These are phyloP conservation scores for Endotricha flammealis DNA, from an alignment of 2,888 invertebrate species.

Conservation along the genomic window DNA sequence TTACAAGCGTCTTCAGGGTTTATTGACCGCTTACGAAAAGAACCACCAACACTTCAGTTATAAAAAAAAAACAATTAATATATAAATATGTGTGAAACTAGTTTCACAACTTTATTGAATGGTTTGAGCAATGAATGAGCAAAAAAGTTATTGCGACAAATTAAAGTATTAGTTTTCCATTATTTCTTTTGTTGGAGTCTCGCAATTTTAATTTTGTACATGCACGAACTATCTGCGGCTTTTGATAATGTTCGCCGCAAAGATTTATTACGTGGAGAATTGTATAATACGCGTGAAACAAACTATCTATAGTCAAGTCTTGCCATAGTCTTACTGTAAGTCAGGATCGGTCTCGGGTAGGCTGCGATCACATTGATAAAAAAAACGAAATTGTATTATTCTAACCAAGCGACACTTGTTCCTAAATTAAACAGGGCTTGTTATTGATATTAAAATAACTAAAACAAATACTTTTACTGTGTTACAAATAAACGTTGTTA, in stretches of 20 bases:
- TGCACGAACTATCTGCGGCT: conserved; percentile 36
- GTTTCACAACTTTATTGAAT: conserved; percentile 26
- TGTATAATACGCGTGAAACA: conserved; percentile 39
- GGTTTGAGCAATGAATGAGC: conserved; percentile 18
- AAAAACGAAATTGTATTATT: too few relatives aligned
- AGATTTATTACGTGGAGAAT: conserved; percentile 40
- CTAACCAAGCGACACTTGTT: too few relatives aligned
- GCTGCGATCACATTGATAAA: too few relatives aligned
- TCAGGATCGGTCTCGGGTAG: too few relatives aligned
- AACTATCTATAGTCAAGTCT: conserved; percentile 12
- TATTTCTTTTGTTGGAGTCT: conserved; percentile 18
- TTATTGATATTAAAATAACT: too few relatives aligned
- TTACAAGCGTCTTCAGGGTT: too few relatives aligned
- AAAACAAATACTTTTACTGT: too few relatives aligned
- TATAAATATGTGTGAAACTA: conserved; percentile 12
- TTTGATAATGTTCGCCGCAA: conserved; percentile 32
- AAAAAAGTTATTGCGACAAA: conserved; percentile 21
- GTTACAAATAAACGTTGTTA: too few relatives aligned
- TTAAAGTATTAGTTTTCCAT: conserved; percentile 17
- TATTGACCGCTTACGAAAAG: too few relatives aligned
- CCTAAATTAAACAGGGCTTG: too few relatives aligned
- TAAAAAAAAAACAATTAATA: too few relatives aligned
- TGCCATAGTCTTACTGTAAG: background rate
- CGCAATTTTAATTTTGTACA: conserved; percentile 38
- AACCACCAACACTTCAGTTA: too few relatives aligned